Evolutionary conservation across 2,113 vertebrate genomes (phyloP).

Genomic region (Anser cygnoides): DNA sequence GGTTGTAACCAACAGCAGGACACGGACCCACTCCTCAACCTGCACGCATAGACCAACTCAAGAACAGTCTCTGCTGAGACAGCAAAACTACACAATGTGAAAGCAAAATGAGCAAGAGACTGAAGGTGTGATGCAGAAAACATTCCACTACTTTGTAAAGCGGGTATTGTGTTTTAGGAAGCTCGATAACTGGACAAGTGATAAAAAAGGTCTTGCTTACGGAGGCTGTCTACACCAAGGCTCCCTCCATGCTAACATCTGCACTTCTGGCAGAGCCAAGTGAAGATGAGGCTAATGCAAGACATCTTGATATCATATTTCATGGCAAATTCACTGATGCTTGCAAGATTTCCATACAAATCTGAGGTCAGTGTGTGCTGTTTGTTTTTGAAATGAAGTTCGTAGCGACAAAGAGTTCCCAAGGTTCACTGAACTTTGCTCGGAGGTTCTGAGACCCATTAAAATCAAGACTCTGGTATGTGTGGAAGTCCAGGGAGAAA

Average conservation of each 20-base stretch:
- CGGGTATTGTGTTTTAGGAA: not conserved
- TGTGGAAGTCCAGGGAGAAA: not conserved
- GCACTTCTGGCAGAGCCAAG: not conserved
- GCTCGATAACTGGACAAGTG: not conserved
- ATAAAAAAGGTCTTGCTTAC: not conserved
- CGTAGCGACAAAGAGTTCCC: not conserved
- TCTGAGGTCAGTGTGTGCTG: not conserved
- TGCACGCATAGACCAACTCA: not conserved
- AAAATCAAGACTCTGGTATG: not conserved
- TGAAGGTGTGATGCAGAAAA: slow-evolving; percentile 2
- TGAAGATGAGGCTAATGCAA: not conserved
- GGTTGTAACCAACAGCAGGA: not conserved
- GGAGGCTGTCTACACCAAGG: not conserved
- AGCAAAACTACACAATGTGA: not conserved
- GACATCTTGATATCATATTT: not conserved
- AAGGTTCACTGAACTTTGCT: not conserved
- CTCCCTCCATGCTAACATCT: not conserved
- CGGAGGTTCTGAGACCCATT: not conserved
- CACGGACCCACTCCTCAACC: not conserved
- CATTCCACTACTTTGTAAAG: not conserved
- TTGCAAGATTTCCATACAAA: not conserved
- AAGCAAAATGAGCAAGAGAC: not conserved
- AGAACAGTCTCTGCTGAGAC: not conserved
- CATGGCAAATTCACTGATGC: not conserved
- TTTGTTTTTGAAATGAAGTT: slow-evolving; percentile 15